Evolutionary conservation across 1,140 invertebrate genomes (phyloP).

Genomic region (Saccostrea cuccullata): DNA sequence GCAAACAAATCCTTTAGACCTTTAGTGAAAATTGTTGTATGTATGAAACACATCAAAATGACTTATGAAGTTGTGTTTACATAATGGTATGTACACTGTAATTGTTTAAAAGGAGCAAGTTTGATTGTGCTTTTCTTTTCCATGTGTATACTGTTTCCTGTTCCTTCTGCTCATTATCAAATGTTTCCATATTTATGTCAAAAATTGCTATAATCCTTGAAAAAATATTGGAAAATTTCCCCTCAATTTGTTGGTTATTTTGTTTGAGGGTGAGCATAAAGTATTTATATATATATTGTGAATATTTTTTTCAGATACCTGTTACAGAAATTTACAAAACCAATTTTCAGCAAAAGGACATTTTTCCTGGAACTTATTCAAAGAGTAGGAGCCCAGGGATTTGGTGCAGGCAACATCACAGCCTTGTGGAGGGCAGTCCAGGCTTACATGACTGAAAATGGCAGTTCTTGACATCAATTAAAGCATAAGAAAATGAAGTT

Average conservation of each 20-base stretch:
- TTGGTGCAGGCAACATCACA: slow-evolving; percentile 81
- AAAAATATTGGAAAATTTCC: neutral
- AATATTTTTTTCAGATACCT: slow-evolving; percentile 77
- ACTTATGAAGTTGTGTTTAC: too few species aligned
- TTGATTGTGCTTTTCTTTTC: too few species aligned
- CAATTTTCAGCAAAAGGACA: slow-evolving; percentile 79
- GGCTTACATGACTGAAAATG: slow-evolving; percentile 57
- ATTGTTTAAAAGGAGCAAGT: too few species aligned
- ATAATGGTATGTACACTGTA: too few species aligned
- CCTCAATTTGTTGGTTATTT: neutral
- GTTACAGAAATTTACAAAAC: slow-evolving; percentile 81
- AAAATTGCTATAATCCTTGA: too few species aligned
- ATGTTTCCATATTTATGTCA: neutral
- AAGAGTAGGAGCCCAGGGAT: slow-evolving; percentile 80
- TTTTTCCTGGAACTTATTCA: slow-evolving; percentile 82
- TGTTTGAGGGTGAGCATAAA: neutral
- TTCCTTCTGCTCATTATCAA: neutral
- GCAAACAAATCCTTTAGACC: too few species aligned
- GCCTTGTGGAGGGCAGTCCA: slow-evolving; percentile 79
- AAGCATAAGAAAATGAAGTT: neutral
- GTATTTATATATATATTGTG: neutral
- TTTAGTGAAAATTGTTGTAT: too few species aligned
- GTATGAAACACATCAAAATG: too few species aligned
- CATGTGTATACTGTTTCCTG: too few species aligned
- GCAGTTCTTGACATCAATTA: neutral